Evolutionary conservation across 2,113 vertebrate genomes (phyloP).

Genomic region (Cricetomys ansorgei): DNA sequence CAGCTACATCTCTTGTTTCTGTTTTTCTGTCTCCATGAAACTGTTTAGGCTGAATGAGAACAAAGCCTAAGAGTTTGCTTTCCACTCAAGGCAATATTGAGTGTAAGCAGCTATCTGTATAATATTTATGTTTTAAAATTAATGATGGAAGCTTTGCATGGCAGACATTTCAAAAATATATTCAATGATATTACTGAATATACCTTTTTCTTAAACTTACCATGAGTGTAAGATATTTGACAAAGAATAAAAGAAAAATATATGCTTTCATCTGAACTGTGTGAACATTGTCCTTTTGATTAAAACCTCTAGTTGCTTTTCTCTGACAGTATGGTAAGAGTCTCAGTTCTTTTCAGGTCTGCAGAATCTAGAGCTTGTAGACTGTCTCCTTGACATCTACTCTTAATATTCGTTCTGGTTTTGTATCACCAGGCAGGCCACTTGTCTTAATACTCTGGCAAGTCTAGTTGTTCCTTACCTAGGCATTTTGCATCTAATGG

Average conservation of each 20-base stretch:
- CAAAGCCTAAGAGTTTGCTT: not conserved
- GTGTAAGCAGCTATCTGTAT: not conserved
- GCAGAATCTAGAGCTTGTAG: not conserved
- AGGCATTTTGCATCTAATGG: not conserved
- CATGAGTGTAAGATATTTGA: not conserved
- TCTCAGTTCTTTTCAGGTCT: not conserved
- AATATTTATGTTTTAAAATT: constrained; percentile 2
- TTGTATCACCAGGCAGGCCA: not conserved
- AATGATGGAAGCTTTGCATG: not conserved
- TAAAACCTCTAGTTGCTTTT: constrained; percentile 2
- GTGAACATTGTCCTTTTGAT: not conserved
- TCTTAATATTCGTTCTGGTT: not conserved
- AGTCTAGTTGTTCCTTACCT: not conserved
- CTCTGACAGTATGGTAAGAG: not conserved
- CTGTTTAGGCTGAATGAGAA: not conserved
- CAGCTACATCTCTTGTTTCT: not conserved
- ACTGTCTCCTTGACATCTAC: not conserved
- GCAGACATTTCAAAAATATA: constrained; percentile 10
- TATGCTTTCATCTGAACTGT: not conserved
- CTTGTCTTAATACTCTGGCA: not conserved
- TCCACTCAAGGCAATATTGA: not conserved
- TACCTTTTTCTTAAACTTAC: not conserved
- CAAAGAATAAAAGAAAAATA: not conserved
- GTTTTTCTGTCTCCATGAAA: not conserved
- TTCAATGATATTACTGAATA: constrained; percentile 19